phyloP scores from a whole-genome alignment of 2,113 vertebrate genomes.

The Tachycineta bicolor region DNA sequence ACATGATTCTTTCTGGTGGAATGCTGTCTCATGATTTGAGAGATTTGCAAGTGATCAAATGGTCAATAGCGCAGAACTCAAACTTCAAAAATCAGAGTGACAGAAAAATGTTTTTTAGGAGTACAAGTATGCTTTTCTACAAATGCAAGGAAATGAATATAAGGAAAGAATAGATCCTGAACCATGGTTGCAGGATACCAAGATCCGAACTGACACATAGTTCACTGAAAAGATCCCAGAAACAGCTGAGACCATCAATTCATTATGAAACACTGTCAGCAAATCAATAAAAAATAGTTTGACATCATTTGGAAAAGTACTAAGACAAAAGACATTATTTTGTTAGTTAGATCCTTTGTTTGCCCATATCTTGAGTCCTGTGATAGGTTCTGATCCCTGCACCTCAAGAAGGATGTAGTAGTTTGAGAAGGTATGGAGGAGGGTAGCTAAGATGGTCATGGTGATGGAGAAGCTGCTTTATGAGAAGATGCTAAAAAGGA shows the following conservation, averaged over 20 bases:
- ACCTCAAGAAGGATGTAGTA: neutral
- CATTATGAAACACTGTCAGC: neutral
- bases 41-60: neutral
- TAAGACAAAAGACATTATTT: neutral
- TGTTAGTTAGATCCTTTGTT: neutral
- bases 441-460: neutral
- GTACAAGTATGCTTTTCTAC: neutral
- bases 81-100: neutral
- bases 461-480: neutral
- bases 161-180: neutral
- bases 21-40: neutral
- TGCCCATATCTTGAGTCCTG: neutral
- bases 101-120: neutral
- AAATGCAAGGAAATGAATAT: neutral
- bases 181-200: neutral
- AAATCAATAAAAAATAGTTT: neutral
- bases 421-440: neutral
- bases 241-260: neutral
- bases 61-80: fast-evolving
- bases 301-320: neutral
- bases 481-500: neutral
- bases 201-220: neutral
- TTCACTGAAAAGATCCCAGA: neutral
- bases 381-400: neutral
- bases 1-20: neutral